Conservation (phyloP, 2,888 invertebrate species). For the Cryptophagus acutangulus region DNA sequence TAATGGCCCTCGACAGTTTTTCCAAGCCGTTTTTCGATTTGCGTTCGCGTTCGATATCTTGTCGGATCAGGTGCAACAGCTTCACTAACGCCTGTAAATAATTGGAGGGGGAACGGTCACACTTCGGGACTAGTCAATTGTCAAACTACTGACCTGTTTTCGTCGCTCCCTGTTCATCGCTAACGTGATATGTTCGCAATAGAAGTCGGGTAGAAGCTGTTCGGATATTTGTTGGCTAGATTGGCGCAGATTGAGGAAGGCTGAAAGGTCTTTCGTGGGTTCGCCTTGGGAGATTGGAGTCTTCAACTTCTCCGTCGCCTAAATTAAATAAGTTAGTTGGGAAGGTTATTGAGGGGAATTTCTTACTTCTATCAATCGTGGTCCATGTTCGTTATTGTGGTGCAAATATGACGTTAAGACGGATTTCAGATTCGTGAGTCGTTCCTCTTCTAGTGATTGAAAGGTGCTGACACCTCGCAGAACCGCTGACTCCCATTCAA, state of each 20-base stretch:
- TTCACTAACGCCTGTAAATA: constrained; percentile 68
- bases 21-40: constrained; percentile 86
- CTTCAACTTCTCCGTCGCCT: constrained; percentile 67
- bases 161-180: constrained; percentile 89
- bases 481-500: constrained; percentile 91
- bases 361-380: constrained; percentile 67
- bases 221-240: constrained; percentile 61
- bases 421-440: constrained; percentile 74
- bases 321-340: constrained; percentile 19
- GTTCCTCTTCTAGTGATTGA: constrained; percentile 85
- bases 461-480: constrained; percentile 80
- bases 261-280: constrained; percentile 62
- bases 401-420: constrained; percentile 62
- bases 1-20: constrained; percentile 82
- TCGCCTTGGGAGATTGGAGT: constrained; percentile 68
- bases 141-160: constrained; percentile 58
- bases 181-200: constrained; percentile 89
- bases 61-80: constrained; percentile 77
- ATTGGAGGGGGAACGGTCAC: constrained; percentile 2
- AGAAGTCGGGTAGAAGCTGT: constrained; percentile 88
- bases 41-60: constrained; percentile 83
- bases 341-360: constrained; percentile 4
- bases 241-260: constrained; percentile 63
- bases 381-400: constrained; percentile 67
- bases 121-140: constrained; percentile 1